phyloP scores from a whole-genome alignment of 2,888 invertebrate species.

The Onchidella celtica region DNA sequence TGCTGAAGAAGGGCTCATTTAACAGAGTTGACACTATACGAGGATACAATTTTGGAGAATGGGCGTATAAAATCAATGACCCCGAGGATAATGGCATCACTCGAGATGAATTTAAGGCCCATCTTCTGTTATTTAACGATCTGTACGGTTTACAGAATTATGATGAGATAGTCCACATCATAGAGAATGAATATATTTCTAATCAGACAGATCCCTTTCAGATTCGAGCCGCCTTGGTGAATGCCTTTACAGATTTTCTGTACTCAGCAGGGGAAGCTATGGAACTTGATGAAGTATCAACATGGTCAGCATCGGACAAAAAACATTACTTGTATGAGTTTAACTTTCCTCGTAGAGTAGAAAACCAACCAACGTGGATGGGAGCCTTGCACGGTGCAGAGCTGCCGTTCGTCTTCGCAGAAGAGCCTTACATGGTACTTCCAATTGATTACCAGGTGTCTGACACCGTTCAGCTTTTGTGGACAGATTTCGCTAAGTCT shows the following conservation, averaged over 20 bases:
- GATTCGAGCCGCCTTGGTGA: not conserved
- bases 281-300: not conserved
- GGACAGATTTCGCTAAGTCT: constrained; percentile 36
- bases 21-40: constrained; percentile 33
- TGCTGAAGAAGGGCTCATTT: not conserved
- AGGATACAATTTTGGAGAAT: constrained; percentile 17
- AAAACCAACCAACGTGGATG: not conserved
- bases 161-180: not conserved
- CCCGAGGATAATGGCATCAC: constrained; percentile 11
- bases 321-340: constrained; percentile 32
- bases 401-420: constrained; percentile 14
- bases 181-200: not conserved
- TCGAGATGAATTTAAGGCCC: not conserved
- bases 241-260: not conserved
- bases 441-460: not conserved
- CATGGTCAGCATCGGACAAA: not conserved
- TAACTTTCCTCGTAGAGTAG: not conserved
- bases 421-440: not conserved
- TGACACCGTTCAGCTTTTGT: constrained; percentile 11
- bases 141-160: not conserved
- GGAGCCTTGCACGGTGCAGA: constrained; percentile 15
- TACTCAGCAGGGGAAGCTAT: not conserved
- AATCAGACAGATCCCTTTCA: constrained; percentile 7
- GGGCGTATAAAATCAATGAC: not conserved
- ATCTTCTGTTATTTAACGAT: not conserved